phyloP scores from a whole-genome alignment of 2,888 invertebrate species.

The Pyralis farinalis region DNA sequence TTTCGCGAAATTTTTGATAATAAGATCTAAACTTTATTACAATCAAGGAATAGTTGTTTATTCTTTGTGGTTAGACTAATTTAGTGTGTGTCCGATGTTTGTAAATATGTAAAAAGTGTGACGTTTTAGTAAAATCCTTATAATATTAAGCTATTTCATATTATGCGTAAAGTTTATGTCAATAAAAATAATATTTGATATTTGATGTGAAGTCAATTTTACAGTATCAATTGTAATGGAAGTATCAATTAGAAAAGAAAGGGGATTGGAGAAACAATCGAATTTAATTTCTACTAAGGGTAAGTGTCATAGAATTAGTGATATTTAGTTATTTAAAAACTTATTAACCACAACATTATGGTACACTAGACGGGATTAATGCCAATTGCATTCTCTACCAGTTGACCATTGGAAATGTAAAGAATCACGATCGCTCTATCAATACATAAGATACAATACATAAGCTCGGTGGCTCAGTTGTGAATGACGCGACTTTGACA shows the following conservation, averaged over 20 bases:
- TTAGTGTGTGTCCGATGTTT: not conserved
- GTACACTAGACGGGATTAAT: too few relatives aligned
- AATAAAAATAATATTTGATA: too few relatives aligned
- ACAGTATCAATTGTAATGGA: constrained; percentile 19
- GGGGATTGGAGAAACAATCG: constrained; percentile 21
- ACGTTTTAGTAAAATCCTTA: not conserved
- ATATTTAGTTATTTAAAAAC: too few relatives aligned
- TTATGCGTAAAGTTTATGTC: too few relatives aligned
- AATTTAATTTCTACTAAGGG: constrained; percentile 24
- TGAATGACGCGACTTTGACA: too few relatives aligned
- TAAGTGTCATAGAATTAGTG: constrained; percentile 22
- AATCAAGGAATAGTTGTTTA: not conserved
- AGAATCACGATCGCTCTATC: too few relatives aligned
- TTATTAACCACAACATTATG: too few relatives aligned
- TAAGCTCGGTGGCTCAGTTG: too few relatives aligned
- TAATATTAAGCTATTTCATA: too few relatives aligned
- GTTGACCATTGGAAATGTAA: too few relatives aligned
- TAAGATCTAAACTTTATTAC: constrained; percentile 3
- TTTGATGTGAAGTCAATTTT: not conserved
- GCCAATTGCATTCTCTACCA: too few relatives aligned
- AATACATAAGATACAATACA: too few relatives aligned
- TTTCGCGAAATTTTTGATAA: not conserved
- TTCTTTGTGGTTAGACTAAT: not conserved
- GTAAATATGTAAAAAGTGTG: constrained; percentile 1
- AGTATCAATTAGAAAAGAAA: constrained; percentile 18